A percentile compares a stretch with the other conserved stretches of the same genome.
These are phyloP conservation scores for Picathartes gymnocephalus DNA, from an alignment of 2,113 vertebrate genomes.

Conservation along the genomic window DNA sequence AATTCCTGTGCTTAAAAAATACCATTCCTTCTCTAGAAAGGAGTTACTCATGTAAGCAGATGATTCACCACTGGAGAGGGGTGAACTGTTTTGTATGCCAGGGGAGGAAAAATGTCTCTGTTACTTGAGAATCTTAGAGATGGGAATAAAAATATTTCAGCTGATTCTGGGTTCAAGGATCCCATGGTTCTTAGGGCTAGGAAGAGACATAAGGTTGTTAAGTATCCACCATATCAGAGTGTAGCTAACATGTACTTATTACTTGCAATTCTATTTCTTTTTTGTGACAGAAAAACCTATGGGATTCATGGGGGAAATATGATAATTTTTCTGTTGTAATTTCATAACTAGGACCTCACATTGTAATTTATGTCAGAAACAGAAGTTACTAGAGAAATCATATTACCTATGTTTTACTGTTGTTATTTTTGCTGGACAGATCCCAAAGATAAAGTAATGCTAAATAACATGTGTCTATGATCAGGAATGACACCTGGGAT, in stretches of 20 bases:
- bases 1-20: not conserved
- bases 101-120: not conserved
- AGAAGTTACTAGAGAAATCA: not conserved
- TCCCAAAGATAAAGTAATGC: not conserved
- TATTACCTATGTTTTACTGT: not conserved
- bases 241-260: not conserved
- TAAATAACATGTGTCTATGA: not conserved
- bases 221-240: not conserved
- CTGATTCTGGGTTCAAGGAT: not conserved
- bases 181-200: accelerated
- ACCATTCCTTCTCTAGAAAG: not conserved
- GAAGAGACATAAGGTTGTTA: not conserved
- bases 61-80: not conserved
- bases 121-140: not conserved
- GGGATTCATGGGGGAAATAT: not conserved
- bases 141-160: not conserved
- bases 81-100: not conserved
- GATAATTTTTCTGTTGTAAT: not conserved
- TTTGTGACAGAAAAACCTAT: not conserved
- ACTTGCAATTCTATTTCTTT: not conserved
- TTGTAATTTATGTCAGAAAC: not conserved
- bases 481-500: not conserved
- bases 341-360: not conserved
- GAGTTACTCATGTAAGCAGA: not conserved
- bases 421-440: not conserved